Evolutionary conservation across 2,888 invertebrate genomes (phyloP), one percentile per base, ranked within the genome.

Genomic region (Notodonta ziczac): DNA sequence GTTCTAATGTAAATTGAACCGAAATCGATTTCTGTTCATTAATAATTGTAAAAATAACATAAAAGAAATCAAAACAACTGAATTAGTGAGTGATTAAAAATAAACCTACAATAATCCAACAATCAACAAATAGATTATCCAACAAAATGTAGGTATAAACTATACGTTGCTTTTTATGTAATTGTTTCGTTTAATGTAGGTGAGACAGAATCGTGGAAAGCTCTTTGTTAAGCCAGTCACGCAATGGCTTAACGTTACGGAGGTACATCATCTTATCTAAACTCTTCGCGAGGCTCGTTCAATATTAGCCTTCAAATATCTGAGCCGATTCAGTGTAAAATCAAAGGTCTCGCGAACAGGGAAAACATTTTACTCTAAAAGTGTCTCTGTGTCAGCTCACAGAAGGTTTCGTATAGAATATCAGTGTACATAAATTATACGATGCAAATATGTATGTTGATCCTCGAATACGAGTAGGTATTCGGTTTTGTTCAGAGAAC

Each of bases 341-440:
- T 79, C 80, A 74, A 75, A 74, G 70, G 60, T 57, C 66, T 65
- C 70, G 72, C 64, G 76, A 79, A 83, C 83, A 82, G 72, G 81
- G 78, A 80, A 83, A 85, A 81, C 76, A 82, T 84, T 82, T 83
- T 83, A 82, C 73, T 76, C 70, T 57, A 56, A 67, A 67, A 73
- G 67, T 65, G 69, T 60, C 60, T 61, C 65, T 66, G 63, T 62
- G 55, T 70, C 72, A 65, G 69, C 76, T 78, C 66, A 72, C 66
- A 73, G 72, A 74, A 82, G 80, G 72, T 82, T 73, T 64, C 59
- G 50, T 65, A 70, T 72, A 57, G 67, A 68, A 69, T 74, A 72
- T 63, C 57, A 55, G 53, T 62, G 55, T 62, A 60, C 61, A 63
- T 67, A 68, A 62, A 64, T 73, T 64, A 70, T 57, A 40, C 57